Evolutionary conservation across 2,888 invertebrate species (phyloP), one percentile per base, ranked within the genome.

Genomic region (Vannuccia rotundouncinata): DNA sequence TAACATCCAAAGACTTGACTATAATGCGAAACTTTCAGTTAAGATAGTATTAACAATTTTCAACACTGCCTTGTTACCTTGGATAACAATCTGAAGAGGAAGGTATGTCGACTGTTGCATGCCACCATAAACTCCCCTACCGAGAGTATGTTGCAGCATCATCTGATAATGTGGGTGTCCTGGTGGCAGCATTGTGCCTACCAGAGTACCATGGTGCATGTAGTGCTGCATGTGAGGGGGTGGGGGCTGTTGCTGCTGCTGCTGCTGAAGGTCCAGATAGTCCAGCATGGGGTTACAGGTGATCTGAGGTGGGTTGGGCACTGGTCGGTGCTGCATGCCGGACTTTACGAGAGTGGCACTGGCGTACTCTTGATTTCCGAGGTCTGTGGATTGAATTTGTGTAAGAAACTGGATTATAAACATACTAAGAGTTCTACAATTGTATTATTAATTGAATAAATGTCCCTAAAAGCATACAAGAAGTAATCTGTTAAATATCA

Each of bases 211-310:
- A 27, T 66, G 66, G 22, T 66, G 66, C 66, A 66, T 2, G 66
- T 66, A 66, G 66, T 66, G 66, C 5, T 5, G 45, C 10, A 45
- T 13, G 45, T 45, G 45, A 5, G 5, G 66, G 2, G 13, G 66
- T 2, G 66, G 66, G 13, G 66, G 66, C 25, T 2, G 22, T 27
- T 27, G 22, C 10, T 22, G 17, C 66, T 66, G 66, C 45, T 45
- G 45, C 17, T 45, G 45, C 22, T 66, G 66, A 5, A 66, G 66
- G 22, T 66, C 66, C 66, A 66, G 66, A 22, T 66, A 66, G 66
- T 66, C 66, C 17, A 66, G 66, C 66, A 66, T 66, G 5, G 66
- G 66, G 66, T 66, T 66, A 27, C 66, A 66, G 25, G 66, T 66
- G 5, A 66, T 66, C 66, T 66, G 66, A 27, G 66, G 17, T n/a